Base-by-base conservation (phyloP, 2,797 vertebrate species). In the Tapirus indicus region DNA sequence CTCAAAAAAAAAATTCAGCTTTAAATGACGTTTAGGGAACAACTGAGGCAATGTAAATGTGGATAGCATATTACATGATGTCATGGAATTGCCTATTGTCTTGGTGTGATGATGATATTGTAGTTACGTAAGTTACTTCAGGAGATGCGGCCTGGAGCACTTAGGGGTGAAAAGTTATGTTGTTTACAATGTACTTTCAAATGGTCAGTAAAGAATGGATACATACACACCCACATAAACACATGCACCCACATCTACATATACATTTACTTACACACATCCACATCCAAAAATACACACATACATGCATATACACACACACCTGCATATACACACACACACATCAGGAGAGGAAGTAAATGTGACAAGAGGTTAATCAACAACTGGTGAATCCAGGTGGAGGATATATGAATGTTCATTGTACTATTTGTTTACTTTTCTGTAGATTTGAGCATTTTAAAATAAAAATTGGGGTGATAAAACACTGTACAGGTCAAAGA, bases 41-140 rank as follows among this genome's bases (percentile, higher is more conserved):
- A 29, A 4, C 3, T 7, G n/a, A 12, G 41, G 23, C 77, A 11
- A 54, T 0, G 0, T 13, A 64, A 10, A 5, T 4, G 7, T 77
- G 71, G 78, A 10, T 2, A 18, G 5, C 6, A 2, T 7, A 1
- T 8, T 1, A 17, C 21, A 1, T 0, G 2, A 25, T 3, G 6
- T 10, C 52, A 2, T 2, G 1, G 6, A 32, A 13, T 1, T n/a
- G 25, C 32, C 54, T 14, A 0, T 54, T 49, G 6, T 21, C 71
- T 38, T 14, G 18, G 12, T 20, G 10, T 20, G 79, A 29, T 23
- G 14, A 21, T 2, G 6, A 18, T 0, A 2, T 21, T 21, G 25
- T 20, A 8, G 32, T 2, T 47, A 1, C 32, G 11, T 2, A 49
- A 17, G 10, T 32, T 5, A 4, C 32, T n/a, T 41, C 32, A 27